Base-by-base conservation (phyloP, 1,140 invertebrate genomes). In the Prorops nasuta region DNA sequence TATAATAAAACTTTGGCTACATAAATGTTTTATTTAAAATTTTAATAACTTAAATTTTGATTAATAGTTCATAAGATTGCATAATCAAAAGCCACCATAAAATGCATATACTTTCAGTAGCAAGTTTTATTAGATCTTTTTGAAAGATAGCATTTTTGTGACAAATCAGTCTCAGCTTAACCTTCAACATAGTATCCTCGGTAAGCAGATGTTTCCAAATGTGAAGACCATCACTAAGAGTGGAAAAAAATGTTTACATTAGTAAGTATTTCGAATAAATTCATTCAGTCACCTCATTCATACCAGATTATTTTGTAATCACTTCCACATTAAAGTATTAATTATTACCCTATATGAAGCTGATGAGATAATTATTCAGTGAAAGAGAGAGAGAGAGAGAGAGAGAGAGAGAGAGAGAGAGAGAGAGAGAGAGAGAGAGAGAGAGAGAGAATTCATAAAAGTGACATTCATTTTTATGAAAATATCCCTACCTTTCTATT, bases 201-300 rank as follows among this genome's bases (percentile, higher is more conserved):
- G 63, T 68, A 69, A 72, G 64, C 60, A 63, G 72, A 70, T 69
- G 71, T 73, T 69, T 71, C 73, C 73, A 63, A 67, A 66, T 66
- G 69, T 60, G 68, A 54, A 67, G 72, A 71, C 68, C 71, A 53
- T 69, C 72, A 70, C 73, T 76, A 76, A 70, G 73, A 76, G 71
- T 73, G 72, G 68, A 74, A 76, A 69, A 60, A 74, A 76, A 74
- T 64, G 66, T 64, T 67, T 60, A 72, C 67, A 76, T 76, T 76
- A 76, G 73, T 76, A 76, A 54, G 62, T 68, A 60, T 69, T 72
- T 63, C 52, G 56, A 70, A 62, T 56, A 69, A 60, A 65, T 59
- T 31, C 71, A 74, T 59, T 67, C 69, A 71, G 53, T 67, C 71
- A 56, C 18, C 62, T 49, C 69, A 72, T 58, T 69, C 64, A 65